Base-by-base conservation (phyloP, 2,797 vertebrate species). In the Argyrosomus regius region DNA sequence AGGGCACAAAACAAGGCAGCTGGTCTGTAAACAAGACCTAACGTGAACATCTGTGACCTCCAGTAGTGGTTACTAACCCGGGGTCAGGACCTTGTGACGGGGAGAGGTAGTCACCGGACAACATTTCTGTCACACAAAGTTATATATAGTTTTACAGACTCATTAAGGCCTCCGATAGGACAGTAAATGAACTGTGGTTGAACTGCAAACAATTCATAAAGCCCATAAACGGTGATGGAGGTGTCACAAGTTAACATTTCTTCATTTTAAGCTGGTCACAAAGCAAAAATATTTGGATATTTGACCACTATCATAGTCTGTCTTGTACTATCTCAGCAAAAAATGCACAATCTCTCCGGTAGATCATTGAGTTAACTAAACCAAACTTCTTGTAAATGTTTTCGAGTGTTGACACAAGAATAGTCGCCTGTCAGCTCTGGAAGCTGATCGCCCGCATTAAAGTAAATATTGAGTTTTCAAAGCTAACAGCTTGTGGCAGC, bases 381-480 rank as follows among this genome's bases (percentile, higher is more conserved):
- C 48, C 8, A 17, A 28, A 35, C 6, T 10, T 28, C 67, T 28
- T 6, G 2, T 59, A 31, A 68, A 18, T 35, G 41, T 41, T n/a
- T 9, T 64, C 5, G 6, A 8, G 28, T 64, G 59, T 76, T 67
- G 60, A 69, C 71, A 61, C 20, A 57, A 67, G 68, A 62, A 66
- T 46, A 69, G n/a, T 62, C 22, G 8, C 5, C 31, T 46, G 46
- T 54, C 78, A 31, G 12, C 26, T 43, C n/a, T 41, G 67, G 41
- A 69, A 61, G 76, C 28, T 16, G n/a, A 67, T 52, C 18, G 0
- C 18, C 20, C 4, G 53, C 35, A 26, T 54, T 0, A 8, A 18
- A 62, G 61, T 75, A 77, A 78, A 88, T 81, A 86, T 88, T 86
- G 62, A 60, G 58, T 58, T 81, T 45, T 28, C 49, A 66, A 56